These are phyloP conservation scores for Lepas anatifera DNA, from an alignment of 2,888 invertebrate species.

Conservation along the genomic window DNA sequence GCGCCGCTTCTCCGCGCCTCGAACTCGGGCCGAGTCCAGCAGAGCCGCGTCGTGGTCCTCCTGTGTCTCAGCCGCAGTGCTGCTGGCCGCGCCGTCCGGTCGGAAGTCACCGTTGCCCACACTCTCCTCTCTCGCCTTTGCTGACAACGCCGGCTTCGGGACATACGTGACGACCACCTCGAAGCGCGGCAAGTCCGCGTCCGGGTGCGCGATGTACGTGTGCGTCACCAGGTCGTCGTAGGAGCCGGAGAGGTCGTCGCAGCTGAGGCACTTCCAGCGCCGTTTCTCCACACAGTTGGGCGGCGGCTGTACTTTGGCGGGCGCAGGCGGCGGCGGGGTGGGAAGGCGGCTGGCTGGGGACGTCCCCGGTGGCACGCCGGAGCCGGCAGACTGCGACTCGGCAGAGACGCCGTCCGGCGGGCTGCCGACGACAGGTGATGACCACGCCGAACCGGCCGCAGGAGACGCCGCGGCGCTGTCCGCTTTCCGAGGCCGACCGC, in stretches of 20 bases:
- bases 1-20: not conserved
- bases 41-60: not conserved
- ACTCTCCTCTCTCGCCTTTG: not conserved
- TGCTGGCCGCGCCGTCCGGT: not conserved
- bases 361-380: too few species aligned
- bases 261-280: not conserved
- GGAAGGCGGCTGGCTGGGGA: not conserved
- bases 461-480: not conserved
- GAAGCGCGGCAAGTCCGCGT: not conserved
- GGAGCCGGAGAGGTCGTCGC: not conserved
- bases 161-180: not conserved
- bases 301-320: not conserved
- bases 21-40: not conserved
- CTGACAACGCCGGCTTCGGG: not conserved
- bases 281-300: not conserved
- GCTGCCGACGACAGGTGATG: not conserved
- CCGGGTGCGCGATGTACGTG: constrained; percentile 4
- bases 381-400: not conserved
- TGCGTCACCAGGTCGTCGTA: constrained; percentile 13
- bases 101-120: not conserved
- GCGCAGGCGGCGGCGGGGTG: not conserved
- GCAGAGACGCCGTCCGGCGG: not conserved
- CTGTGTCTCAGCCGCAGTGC: not conserved
- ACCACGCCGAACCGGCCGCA: not conserved
- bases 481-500: constrained; percentile 1